Percentiles rank a stretch among this genome's conserved stretches.
These are phyloP conservation scores for Theretra japonica DNA, from an alignment of 2,888 invertebrate genomes.

Conservation along the genomic window DNA sequence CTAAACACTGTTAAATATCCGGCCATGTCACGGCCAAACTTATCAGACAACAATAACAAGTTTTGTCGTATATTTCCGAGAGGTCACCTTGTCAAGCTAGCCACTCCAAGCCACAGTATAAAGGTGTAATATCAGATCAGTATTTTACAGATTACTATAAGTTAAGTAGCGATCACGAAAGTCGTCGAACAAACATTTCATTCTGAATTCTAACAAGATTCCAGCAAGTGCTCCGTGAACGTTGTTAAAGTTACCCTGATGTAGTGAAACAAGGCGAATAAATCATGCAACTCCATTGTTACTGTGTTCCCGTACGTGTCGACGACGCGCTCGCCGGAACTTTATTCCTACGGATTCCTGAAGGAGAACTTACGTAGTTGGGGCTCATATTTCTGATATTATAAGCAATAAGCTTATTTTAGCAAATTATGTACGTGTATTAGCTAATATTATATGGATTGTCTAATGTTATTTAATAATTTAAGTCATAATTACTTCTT, in stretches of 20 bases:
- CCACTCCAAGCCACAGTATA: no score
- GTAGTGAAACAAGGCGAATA: background rate
- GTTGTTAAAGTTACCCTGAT: background rate
- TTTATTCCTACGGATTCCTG: constrained; percentile 67
- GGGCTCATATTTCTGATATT: constrained; percentile 46
- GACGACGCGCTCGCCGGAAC: constrained; percentile 43
- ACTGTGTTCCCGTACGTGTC: constrained; percentile 41
- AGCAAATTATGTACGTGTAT: background rate
- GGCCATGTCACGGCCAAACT: no score
- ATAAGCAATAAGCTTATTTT: constrained; percentile 34
- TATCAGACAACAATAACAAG: no score
- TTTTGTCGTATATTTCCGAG: no score
- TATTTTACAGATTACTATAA: no score
- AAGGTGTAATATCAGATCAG: no score
- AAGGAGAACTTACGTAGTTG: constrained; percentile 57
- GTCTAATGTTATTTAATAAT: background rate
- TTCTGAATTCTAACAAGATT: background rate
- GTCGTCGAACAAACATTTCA: background rate
- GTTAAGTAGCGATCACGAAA: no score
- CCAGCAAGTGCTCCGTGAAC: background rate
- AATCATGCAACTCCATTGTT: constrained; percentile 32
- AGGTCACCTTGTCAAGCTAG: no score
- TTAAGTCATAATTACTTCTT: no score
- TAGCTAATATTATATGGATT: background rate
- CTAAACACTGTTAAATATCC: no score